Conservation (phyloP, 2,797 vertebrate genomes). For the Peromyscus eremicus region DNA sequence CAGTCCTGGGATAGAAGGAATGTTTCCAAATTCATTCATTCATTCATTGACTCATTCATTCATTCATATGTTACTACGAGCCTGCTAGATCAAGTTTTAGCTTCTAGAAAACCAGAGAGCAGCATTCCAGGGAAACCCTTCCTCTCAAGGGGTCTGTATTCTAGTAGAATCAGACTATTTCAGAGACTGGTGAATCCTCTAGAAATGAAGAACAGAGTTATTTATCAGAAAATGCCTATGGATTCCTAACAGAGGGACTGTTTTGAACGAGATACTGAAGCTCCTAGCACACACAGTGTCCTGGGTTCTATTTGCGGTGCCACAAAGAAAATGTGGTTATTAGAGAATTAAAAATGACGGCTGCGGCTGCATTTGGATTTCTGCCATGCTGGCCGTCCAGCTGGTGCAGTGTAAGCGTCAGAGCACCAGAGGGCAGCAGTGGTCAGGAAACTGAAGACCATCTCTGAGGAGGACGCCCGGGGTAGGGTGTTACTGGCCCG, state of each 20-base stretch:
- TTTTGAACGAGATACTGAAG: neutral
- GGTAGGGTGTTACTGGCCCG: neutral
- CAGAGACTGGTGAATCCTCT: neutral
- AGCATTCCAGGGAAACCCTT: neutral
- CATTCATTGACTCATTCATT: neutral
- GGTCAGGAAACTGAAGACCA: neutral
- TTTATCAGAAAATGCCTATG: neutral
- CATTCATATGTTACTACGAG: neutral
- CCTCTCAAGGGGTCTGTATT: neutral
- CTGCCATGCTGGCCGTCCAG: neutral
- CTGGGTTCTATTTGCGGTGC: neutral
- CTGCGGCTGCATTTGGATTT: neutral
- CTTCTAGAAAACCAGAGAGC: neutral
- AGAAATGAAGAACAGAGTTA: neutral
- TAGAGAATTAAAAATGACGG: neutral
- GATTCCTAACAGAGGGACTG: no score
- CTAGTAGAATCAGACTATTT: constrained; percentile 3
- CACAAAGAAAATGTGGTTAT: neutral
- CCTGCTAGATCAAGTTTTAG: neutral
- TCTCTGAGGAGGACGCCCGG: accelerated
- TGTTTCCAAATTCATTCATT: neutral
- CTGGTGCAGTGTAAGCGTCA: neutral
- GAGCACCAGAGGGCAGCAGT: constrained; percentile 56
- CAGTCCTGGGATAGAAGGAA: neutral
- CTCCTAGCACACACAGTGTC: neutral